Conservation (phyloP, 2,888 invertebrate species). For the Drosophila cyrtoloma region DNA sequence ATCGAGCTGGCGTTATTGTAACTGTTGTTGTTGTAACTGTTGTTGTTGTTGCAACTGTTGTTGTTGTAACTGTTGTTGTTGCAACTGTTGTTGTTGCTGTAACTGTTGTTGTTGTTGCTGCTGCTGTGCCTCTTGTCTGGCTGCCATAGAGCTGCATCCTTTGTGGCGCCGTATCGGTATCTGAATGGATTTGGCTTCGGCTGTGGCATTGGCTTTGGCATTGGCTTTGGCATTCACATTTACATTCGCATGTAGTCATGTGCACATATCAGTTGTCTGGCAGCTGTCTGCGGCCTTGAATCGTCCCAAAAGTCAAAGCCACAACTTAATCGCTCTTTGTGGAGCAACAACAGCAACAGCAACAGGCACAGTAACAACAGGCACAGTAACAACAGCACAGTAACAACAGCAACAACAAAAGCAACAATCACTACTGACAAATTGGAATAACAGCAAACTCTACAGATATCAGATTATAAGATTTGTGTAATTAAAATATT, state of each 20-base stretch:
- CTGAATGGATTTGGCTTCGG: slow-evolving; percentile 62
- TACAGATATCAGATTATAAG: slow-evolving; percentile 47
- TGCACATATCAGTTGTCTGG: slow-evolving; percentile 82
- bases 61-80: not conserved
- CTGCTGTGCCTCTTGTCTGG: slow-evolving; percentile 27
- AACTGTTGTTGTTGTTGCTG: slow-evolving; percentile 12
- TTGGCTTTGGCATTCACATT: slow-evolving; percentile 21
- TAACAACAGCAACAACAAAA: slow-evolving; percentile 26
- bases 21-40: slow-evolving; percentile 5
- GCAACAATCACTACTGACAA: slow-evolving; percentile 5
- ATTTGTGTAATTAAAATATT: slow-evolving; percentile 21
- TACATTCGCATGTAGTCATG: slow-evolving; percentile 71
- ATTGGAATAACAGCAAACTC: slow-evolving; percentile 15
- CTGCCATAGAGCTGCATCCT: slow-evolving; percentile 47
- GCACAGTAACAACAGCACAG: not conserved
- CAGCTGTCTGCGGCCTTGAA: slow-evolving; percentile 80
- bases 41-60: slow-evolving; percentile 4
- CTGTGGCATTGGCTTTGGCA: slow-evolving; percentile 35
- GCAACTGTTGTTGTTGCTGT: slow-evolving; percentile 4
- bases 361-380: slow-evolving; percentile 6
- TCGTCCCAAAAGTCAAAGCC: slow-evolving; percentile 72
- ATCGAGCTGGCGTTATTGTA: slow-evolving; percentile 4
- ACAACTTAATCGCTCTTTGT: slow-evolving; percentile 71
- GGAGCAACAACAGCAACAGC: slow-evolving; percentile 27
- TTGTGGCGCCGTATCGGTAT: slow-evolving; percentile 61